A percentile compares a stretch with the other conserved stretches of the same genome.
phyloP scores from a whole-genome alignment of 2,797 vertebrate species.

The Lateolabrax maculatus region DNA sequence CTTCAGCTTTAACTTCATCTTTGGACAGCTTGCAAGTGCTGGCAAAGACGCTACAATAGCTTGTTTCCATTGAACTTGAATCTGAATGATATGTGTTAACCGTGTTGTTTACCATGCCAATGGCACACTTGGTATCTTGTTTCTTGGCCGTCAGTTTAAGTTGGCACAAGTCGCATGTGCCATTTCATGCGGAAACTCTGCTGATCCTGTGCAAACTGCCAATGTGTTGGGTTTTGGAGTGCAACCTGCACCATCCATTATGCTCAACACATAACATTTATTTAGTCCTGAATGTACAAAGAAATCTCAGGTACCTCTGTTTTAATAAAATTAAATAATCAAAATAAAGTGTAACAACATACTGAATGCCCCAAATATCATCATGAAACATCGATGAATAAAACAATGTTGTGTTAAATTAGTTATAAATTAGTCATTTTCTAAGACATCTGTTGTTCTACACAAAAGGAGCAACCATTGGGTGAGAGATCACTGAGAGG shows the following conservation, averaged over 20 bases:
- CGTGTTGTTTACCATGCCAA: not conserved
- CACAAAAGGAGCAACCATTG: not conserved
- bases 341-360: not conserved
- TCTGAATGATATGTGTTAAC: not conserved
- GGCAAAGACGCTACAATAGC: not conserved
- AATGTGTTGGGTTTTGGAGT: slow-evolving; percentile 10
- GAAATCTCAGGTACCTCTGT: not conserved
- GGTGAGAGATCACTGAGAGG: slow-evolving; percentile 21
- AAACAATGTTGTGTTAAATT: not conserved
- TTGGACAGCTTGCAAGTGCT: not conserved
- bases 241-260: not conserved
- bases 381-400: not conserved
- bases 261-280: not conserved
- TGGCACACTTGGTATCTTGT: not conserved
- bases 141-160: slow-evolving; percentile 14
- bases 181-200: slow-evolving; percentile 17
- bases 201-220: not conserved
- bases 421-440: not conserved
- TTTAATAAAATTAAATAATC: not conserved
- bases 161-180: not conserved
- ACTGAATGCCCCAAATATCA: not conserved
- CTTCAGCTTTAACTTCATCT: no score
- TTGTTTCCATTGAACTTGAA: no score
- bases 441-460: not conserved
- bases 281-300: not conserved